Percentiles rank a stretch among this genome's conserved stretches.
Evolutionary conservation across 2,113 vertebrate species (phyloP).

Genomic region (Pseudopodoces humilis): DNA sequence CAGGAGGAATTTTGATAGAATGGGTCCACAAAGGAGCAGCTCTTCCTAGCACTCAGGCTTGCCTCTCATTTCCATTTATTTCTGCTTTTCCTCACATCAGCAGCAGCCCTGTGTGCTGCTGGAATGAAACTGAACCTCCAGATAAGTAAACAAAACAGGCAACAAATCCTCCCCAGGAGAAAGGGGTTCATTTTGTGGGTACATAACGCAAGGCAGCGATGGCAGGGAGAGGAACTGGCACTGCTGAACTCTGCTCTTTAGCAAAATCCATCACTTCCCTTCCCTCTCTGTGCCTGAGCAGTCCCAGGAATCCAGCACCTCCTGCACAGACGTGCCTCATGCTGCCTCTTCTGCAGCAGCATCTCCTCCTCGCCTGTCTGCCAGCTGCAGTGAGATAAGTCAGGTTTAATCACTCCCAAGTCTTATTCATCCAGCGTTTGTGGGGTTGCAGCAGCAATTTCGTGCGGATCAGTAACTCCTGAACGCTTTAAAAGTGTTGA

Average conservation of each 20-base stretch:
- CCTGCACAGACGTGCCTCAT: not conserved
- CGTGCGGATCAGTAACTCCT: not conserved
- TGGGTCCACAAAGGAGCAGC: not conserved
- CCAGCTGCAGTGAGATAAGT: not conserved
- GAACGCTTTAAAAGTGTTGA: not conserved
- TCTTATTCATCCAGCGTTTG: not conserved
- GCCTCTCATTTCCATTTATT: not conserved
- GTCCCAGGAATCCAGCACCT: not conserved
- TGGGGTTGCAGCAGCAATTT: not conserved
- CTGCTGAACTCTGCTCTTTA: not conserved
- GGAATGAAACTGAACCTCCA: not conserved
- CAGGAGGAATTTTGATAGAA: not conserved
- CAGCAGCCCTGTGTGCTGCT: not conserved
- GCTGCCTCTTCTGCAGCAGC: not conserved
- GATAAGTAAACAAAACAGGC: not conserved
- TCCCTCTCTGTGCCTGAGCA: not conserved
- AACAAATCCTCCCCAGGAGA: not conserved
- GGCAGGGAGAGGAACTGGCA: not conserved
- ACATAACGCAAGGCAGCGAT: rapidly evolving
- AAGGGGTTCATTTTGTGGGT: not conserved
- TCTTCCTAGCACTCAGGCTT: not conserved
- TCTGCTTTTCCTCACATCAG: not conserved
- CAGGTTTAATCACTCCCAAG: not conserved
- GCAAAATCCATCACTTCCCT: not conserved
- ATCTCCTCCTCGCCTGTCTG: not conserved